A percentile compares a stretch with the other conserved stretches of the same genome.
phyloP scores from a whole-genome alignment of 2,888 invertebrate genomes.

The Synanthedon tipuliformis region DNA sequence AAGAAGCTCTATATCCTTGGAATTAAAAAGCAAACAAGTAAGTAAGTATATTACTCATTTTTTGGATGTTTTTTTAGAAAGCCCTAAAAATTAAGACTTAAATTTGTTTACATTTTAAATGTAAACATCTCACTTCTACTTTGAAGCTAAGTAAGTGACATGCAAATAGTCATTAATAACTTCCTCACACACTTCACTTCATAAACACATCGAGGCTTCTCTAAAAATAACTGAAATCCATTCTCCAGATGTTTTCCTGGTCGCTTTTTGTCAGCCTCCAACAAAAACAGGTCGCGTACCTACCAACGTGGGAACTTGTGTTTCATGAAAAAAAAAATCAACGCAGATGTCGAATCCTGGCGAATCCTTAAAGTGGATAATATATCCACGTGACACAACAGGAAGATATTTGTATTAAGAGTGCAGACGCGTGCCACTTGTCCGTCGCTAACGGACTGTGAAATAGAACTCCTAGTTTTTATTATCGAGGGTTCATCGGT shows the following conservation, averaged over 20 bases:
- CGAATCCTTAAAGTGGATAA: slow-evolving; percentile 23
- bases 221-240: slow-evolving; percentile 44
- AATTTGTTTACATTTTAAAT: no score
- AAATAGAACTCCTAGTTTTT: slow-evolving; percentile 43
- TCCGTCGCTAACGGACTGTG: slow-evolving; percentile 39
- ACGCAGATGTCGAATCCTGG: slow-evolving; percentile 37
- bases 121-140: no score
- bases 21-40: no score
- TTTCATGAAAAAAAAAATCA: slow-evolving; percentile 22
- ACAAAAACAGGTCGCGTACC: slow-evolving; percentile 46
- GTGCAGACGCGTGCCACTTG: slow-evolving; percentile 52
- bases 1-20: no score
- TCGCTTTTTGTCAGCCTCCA: slow-evolving; percentile 30
- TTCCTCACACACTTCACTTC: slow-evolving; percentile 40
- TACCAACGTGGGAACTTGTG: slow-evolving; percentile 47
- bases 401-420: slow-evolving; percentile 37
- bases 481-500: slow-evolving; percentile 13
- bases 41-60: no score
- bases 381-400: slow-evolving; percentile 51
- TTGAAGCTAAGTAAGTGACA: background rate
- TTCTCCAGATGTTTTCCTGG: slow-evolving; percentile 55
- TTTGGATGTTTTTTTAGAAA: no score
- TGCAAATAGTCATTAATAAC: slow-evolving; percentile 25
- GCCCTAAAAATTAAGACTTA: no score
- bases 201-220: slow-evolving; percentile 30